A percentile compares a stretch with the other conserved stretches of the same genome.
phyloP scores from a whole-genome alignment of 2,888 invertebrate species.

The Drosophila mettleri region DNA sequence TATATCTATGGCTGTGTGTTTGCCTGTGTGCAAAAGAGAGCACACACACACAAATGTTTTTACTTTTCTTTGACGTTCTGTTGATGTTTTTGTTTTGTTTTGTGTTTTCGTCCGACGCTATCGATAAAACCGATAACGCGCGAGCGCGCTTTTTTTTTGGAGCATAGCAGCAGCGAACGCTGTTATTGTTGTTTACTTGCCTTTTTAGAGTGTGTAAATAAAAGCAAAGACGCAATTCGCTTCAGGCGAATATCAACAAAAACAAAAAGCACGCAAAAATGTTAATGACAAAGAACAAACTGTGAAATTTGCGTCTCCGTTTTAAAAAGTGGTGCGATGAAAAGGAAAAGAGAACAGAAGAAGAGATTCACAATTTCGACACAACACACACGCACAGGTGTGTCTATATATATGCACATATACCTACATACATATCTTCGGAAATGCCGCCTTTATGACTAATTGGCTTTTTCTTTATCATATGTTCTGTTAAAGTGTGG shows the following conservation, averaged over 20 bases:
- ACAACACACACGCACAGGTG: not conserved
- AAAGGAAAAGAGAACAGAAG: constrained; percentile 8
- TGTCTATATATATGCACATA: not conserved
- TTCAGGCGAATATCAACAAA: constrained; percentile 47
- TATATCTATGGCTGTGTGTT: not conserved
- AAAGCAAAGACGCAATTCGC: constrained; percentile 67
- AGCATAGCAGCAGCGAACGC: constrained; percentile 37
- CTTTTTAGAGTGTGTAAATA: constrained; percentile 55
- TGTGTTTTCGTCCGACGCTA: constrained; percentile 46
- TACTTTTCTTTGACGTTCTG: constrained; percentile 15
- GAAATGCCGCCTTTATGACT: constrained; percentile 27
- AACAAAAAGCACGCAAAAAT: constrained; percentile 38
- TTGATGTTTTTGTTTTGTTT: constrained; percentile 27
- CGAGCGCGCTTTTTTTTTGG: constrained; percentile 62
- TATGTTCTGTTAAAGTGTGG: constrained; percentile 1
- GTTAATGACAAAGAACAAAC: constrained; percentile 39
- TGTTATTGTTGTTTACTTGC: constrained; percentile 28
- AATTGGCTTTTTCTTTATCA: constrained; percentile 11
- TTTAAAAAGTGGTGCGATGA: constrained; percentile 29
- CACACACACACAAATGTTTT: constrained; percentile 14
- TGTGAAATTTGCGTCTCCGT: constrained; percentile 39
- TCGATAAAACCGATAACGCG: constrained; percentile 73
- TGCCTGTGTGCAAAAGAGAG: constrained; percentile 2
- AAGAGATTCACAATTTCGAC: not conserved
- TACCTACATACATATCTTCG: constrained; percentile 1